These are phyloP conservation scores for Acyrthosiphon pisum DNA, from an alignment of 1,140 invertebrate species.

Conservation along the genomic window DNA sequence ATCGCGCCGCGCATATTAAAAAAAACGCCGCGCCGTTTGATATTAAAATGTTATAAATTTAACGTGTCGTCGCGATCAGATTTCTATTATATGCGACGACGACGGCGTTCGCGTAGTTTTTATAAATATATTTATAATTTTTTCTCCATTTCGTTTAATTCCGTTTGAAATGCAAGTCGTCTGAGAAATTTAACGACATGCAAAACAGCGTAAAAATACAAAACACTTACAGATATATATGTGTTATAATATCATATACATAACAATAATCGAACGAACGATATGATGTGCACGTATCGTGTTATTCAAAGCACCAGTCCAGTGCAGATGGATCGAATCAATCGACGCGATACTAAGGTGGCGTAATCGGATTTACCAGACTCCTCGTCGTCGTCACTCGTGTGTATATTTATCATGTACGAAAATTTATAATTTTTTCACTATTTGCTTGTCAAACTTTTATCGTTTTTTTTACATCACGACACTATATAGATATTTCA, in stretches of 20 bases:
- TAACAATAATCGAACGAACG: background rate
- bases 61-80: background rate
- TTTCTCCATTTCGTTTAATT: conserved; percentile 11
- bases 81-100: background rate
- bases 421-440: background rate
- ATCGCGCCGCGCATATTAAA: background rate
- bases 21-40: background rate
- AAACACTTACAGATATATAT: background rate
- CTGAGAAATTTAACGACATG: conserved; percentile 10
- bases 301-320: conserved; percentile 23
- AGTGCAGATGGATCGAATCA: conserved; percentile 18
- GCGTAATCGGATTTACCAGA: conserved; percentile 15
- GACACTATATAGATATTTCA: background rate
- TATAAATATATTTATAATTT: conserved; percentile 44
- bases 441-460: background rate
- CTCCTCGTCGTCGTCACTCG: background rate
- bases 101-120: background rate
- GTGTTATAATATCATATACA: background rate
- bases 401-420: background rate
- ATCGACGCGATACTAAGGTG: conserved; percentile 14
- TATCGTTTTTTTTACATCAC: background rate
- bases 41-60: background rate
- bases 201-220: background rate
- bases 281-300: background rate
- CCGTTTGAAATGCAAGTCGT: conserved; percentile 28